Conservation (phyloP, 2,113 vertebrate genomes). For the Pipa parva region DNA sequence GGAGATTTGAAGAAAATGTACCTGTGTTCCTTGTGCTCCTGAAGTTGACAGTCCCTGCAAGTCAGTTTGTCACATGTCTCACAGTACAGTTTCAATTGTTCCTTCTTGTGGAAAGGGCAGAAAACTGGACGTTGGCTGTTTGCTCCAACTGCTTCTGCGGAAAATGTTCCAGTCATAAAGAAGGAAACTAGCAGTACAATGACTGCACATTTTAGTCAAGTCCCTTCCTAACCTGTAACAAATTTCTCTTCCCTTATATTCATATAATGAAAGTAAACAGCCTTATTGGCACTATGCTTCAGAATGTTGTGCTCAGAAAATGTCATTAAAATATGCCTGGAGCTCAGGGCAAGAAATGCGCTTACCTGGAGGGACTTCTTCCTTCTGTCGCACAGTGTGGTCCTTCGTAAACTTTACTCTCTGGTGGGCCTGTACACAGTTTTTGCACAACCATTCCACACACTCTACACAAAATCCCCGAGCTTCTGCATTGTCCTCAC, state of each 20-base stretch:
- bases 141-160: constrained; percentile 77
- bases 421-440: constrained; percentile 93
- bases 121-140: constrained; percentile 89
- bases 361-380: constrained; percentile 93
- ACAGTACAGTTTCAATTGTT: constrained; percentile 93
- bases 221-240: too few species aligned
- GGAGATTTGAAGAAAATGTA: too few species aligned
- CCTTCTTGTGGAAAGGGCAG: constrained; percentile 94
- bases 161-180: constrained; percentile 9
- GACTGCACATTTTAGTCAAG: too few species aligned
- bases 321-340: too few species aligned
- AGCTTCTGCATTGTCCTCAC: constrained; percentile 94
- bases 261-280: too few species aligned
- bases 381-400: constrained; percentile 92
- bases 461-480: constrained; percentile 95
- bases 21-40: constrained; percentile 98
- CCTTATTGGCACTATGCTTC: too few species aligned
- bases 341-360: too few species aligned
- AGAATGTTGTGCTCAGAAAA: too few species aligned
- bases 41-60: constrained; percentile 90
- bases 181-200: too few species aligned
- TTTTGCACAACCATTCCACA: constrained; percentile 93
- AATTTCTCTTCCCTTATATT: too few species aligned
- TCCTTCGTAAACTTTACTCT: constrained; percentile 97
- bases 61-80: constrained; percentile 96